These are phyloP conservation scores for Tachypleus tridentatus DNA, from an alignment of 1,140 invertebrate genomes.

Conservation along the genomic window DNA sequence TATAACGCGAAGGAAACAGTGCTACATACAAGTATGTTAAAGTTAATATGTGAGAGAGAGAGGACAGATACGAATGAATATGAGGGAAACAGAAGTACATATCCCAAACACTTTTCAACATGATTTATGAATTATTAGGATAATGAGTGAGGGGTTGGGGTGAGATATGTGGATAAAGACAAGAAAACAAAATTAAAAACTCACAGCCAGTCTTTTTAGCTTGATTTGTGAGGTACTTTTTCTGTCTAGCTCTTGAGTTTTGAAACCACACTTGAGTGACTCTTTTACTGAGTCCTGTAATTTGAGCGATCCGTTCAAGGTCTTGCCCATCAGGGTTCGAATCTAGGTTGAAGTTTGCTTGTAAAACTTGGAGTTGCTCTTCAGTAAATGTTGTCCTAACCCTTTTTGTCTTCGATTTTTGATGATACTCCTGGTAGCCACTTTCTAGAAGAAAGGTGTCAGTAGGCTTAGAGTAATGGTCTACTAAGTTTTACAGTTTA, in stretches of 20 bases:
- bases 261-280: slow-evolving; percentile 99
- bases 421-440: slow-evolving; percentile 65
- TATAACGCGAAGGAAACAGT: neutral
- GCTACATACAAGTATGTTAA: neutral
- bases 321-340: slow-evolving; percentile 98
- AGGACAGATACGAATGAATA: neutral
- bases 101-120: neutral
- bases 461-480: too few species aligned
- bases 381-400: slow-evolving; percentile 97
- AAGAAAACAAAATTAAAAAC: neutral
- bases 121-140: too few species aligned
- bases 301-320: slow-evolving; percentile 89
- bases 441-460: slow-evolving; percentile 47
- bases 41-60: neutral
- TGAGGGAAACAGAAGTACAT: neutral
- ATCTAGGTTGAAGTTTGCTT: slow-evolving; percentile 95
- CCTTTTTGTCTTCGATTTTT: slow-evolving; percentile 88
- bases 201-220: slow-evolving; percentile 16
- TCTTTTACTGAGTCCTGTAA: slow-evolving; percentile 91
- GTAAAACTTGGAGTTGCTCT: slow-evolving; percentile 90
- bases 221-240: slow-evolving; percentile 49
- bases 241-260: slow-evolving; percentile 93
- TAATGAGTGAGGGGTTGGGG: too few species aligned
- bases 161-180: too few species aligned
- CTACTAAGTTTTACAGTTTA: too few species aligned